Percentiles rank a stretch among this genome's conserved stretches.
phyloP scores from a whole-genome alignment of 64 coral and sea anemone species.

The Porites lutea region DNA sequence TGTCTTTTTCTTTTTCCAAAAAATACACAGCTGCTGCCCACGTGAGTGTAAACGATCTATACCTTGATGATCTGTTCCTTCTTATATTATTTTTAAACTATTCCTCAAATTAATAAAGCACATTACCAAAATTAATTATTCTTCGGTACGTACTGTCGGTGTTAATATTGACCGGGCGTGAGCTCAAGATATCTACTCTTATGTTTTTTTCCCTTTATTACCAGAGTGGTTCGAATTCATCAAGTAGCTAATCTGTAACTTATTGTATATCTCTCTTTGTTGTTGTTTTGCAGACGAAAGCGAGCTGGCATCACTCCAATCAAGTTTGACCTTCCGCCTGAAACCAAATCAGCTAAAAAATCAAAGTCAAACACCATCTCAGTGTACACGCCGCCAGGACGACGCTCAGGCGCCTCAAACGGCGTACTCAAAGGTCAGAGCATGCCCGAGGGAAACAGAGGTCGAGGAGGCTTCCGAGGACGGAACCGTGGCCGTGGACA shows the following conservation, averaged over 20 bases:
- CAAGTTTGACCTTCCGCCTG: conserved; percentile 89
- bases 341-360: conserved; percentile 65
- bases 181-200: too few species aligned
- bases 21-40: too few species aligned
- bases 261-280: background rate
- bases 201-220: too few species aligned
- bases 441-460: conserved; percentile 81
- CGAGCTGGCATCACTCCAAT: conserved; percentile 98
- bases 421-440: conserved; percentile 84
- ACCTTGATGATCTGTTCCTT: too few species aligned
- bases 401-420: conserved; percentile 80
- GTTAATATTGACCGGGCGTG: too few species aligned
- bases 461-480: conserved; percentile 67
- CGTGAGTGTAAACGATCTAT: too few species aligned
- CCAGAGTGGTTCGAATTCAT: too few species aligned
- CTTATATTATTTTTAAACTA: too few species aligned
- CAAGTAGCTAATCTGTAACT: background rate
- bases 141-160: too few species aligned
- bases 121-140: too few species aligned
- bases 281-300: conserved; percentile 79
- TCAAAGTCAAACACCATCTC: conserved; percentile 55
- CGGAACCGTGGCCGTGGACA: conserved; percentile 62
- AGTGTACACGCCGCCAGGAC: conserved; percentile 89
- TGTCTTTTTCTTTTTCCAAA: too few species aligned
- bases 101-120: too few species aligned